phyloP scores from a whole-genome alignment of 2,113 vertebrate species.

The Cyanistes caeruleus region DNA sequence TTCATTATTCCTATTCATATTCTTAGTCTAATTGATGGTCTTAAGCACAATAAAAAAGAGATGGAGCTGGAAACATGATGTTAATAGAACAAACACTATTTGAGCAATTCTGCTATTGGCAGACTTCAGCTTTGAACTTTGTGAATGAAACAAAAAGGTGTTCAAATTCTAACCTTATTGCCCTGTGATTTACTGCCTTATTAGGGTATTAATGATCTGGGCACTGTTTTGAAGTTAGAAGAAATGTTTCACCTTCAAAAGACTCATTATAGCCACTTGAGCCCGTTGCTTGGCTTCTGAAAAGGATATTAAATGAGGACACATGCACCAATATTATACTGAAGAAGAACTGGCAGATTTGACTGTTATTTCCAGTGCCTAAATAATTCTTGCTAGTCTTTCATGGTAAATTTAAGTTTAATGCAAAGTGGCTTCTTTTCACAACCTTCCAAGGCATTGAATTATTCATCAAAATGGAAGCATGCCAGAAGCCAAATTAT shows the following conservation, averaged over 20 bases:
- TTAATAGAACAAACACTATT: slow-evolving; percentile 34
- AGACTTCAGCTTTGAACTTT: slow-evolving; percentile 11
- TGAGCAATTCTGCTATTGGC: slow-evolving; percentile 5
- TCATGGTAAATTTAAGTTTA: slow-evolving; percentile 24
- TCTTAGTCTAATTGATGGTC: neutral
- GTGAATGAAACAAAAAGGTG: slow-evolving; percentile 20
- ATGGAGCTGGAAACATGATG: neutral
- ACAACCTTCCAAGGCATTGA: neutral
- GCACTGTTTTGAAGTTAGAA: neutral
- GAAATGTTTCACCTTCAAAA: neutral
- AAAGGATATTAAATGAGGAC: neutral
- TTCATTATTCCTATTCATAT: slow-evolving; percentile 59
- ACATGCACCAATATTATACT: neutral
- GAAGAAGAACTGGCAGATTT: neutral
- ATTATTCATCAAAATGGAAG: slow-evolving; percentile 36
- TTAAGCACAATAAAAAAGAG: slow-evolving; percentile 28
- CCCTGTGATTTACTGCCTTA: neutral
- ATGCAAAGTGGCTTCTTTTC: neutral
- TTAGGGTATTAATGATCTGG: neutral
- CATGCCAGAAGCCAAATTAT: slow-evolving; percentile 39
- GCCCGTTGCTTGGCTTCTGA: neutral
- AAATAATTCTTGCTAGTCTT: slow-evolving; percentile 9
- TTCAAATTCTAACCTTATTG: neutral
- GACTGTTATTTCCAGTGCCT: neutral
- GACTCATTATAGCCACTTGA: neutral